These are phyloP conservation scores for Channa maculata DNA, from an alignment of 2,113 vertebrate species.

Conservation along the genomic window DNA sequence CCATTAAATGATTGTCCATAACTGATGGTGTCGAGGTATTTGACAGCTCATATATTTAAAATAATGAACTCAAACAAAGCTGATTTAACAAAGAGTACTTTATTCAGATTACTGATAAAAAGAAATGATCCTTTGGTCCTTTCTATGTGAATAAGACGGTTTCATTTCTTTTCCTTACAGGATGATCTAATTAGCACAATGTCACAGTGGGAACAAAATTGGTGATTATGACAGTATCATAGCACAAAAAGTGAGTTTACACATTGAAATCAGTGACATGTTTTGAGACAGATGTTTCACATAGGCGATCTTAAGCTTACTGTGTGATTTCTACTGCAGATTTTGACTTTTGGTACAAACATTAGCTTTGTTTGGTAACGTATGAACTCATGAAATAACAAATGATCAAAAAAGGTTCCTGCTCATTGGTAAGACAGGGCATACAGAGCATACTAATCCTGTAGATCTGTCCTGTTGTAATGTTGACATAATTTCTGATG, in stretches of 20 bases:
- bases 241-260: too few relatives aligned
- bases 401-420: too few relatives aligned
- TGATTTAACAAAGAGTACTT: slow-evolving; percentile 6
- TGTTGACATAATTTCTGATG: background rate
- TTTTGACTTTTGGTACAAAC: too few relatives aligned
- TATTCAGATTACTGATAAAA: slow-evolving; percentile 20
- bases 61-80: slow-evolving; percentile 4
- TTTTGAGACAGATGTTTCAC: too few relatives aligned
- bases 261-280: too few relatives aligned
- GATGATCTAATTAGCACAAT: slow-evolving; percentile 5
- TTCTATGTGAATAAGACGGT: background rate
- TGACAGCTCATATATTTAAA: slow-evolving; percentile 26
- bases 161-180: slow-evolving; percentile 1
- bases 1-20: background rate
- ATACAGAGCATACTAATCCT: slow-evolving; percentile 9
- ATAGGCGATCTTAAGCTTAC: too few relatives aligned
- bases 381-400: too few relatives aligned
- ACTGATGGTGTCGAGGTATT: slow-evolving; percentile 17
- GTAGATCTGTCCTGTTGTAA: too few relatives aligned
- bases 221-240: background rate
- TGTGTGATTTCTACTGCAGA: too few relatives aligned
- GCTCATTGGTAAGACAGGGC: background rate
- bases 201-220: background rate
- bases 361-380: too few relatives aligned
- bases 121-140: background rate